Conservation (phyloP, 2,113 vertebrate species). For the Helogale parvula region DNA sequence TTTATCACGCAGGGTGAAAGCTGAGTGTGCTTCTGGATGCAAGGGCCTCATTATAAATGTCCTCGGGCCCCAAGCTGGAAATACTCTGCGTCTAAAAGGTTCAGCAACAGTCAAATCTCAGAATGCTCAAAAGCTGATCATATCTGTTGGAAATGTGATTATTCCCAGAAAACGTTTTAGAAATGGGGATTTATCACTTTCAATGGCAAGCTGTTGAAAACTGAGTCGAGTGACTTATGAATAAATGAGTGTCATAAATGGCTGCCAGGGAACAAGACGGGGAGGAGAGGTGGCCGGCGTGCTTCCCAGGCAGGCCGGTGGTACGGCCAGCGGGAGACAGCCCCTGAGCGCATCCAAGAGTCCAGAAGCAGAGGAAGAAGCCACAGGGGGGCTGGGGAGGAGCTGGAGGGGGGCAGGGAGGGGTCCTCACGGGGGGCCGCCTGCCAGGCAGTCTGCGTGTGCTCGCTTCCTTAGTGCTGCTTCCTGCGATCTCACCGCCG, state of each 20-base stretch:
- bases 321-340: neutral
- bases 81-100: neutral
- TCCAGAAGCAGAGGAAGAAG: neutral
- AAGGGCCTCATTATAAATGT: neutral
- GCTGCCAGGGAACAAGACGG: neutral
- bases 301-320: neutral
- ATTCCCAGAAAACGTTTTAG: constrained; percentile 42
- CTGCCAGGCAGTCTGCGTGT: no score
- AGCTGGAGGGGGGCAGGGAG: neutral
- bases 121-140: neutral
- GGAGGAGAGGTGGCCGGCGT: neutral
- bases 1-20: neutral
- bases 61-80: neutral
- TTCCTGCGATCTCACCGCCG: neutral
- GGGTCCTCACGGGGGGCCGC: neutral
- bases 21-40: neutral
- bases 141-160: constrained; percentile 42
- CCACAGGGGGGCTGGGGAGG: neutral
- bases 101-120: constrained; percentile 26
- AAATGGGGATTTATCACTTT: constrained; percentile 37
- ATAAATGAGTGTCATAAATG: neutral
- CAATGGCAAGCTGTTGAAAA: neutral
- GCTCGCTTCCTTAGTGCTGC: neutral
- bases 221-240: neutral
- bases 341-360: neutral